A percentile compares a stretch with the other conserved stretches of the same genome.
These are phyloP conservation scores for Eremophila alpestris DNA, from an alignment of 2,797 vertebrate species.

Conservation along the genomic window DNA sequence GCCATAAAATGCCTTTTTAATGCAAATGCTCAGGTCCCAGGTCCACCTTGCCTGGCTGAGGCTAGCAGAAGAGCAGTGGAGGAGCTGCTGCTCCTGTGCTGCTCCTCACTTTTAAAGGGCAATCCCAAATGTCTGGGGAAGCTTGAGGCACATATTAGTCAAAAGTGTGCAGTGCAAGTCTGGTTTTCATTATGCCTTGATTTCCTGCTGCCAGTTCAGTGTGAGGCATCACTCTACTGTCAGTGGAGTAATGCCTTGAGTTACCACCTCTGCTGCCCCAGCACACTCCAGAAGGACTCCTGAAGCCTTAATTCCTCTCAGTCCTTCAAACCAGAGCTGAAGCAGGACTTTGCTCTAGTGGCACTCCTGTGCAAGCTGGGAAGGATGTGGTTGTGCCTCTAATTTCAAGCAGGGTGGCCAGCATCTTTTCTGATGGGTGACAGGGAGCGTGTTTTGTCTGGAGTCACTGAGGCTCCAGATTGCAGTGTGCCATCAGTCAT, in stretches of 20 bases:
- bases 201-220: background rate
- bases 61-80: background rate
- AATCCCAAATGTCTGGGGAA: background rate
- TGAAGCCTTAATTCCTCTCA: background rate
- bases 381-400: background rate
- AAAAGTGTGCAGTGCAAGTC: background rate
- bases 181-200: background rate
- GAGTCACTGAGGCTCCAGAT: background rate
- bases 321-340: background rate
- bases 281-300: rapidly evolving
- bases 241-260: background rate
- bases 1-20: background rate
- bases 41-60: background rate
- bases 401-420: background rate
- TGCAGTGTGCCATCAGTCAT: rapidly evolving
- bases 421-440: background rate
- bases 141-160: background rate
- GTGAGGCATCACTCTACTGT: background rate
- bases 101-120: background rate
- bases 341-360: background rate
- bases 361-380: background rate
- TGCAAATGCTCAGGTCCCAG: background rate
- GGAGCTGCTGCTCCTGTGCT: background rate
- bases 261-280: background rate
- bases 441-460: background rate